Base-by-base conservation (phyloP, 1,140 invertebrate genomes). In the Drosophila arizonae region DNA sequence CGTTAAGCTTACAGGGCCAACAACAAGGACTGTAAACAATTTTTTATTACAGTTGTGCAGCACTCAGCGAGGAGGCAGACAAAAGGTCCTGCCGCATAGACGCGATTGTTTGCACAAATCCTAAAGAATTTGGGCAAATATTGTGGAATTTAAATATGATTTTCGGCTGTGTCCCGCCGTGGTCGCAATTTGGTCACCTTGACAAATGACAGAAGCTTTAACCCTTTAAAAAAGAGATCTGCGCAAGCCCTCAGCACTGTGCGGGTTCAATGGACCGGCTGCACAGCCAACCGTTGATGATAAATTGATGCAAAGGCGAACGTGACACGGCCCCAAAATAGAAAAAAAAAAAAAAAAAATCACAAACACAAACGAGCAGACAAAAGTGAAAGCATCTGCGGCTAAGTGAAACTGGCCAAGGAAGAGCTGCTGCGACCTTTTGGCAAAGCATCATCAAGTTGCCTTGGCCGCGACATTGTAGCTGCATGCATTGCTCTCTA, bases 301-400 rank as follows among this genome's bases (percentile, higher is more conserved):
- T 88, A 88, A 87, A 87, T 87, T 84, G 77, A 84, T 63, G 52
- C 70, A 69, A 64, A 58, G 84, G 72, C 79, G 48, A 88, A 87
- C 82, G 82, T 82, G 84, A 84, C 85, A 88, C 66, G 71, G 76
- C 50, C 79, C 76, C 52, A 88, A 87, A 63, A 50, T 15, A 46
- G 8, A 45, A 58, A 30, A 33, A 52, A 82, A 82, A 88, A 63
- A 50, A 11, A 46, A 10, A 45, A 58, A 30, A 33, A 52, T 82
- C 77, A 30, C 4, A 46, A 60, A 46, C 6, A 33, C 33, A 30
- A 10, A 57, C 28, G 6, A 30, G 24, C 15, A 58, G 13, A 48
- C n/a, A 66, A 87, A 87, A 87, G 84, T 87, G 84, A 87, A 87
- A 87, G 84, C 84, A 77, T 84, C 77, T 76, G 77, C 26, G 67